phyloP scores from a whole-genome alignment of 2,113 vertebrate species.

The Proterorhinus semilunaris region DNA sequence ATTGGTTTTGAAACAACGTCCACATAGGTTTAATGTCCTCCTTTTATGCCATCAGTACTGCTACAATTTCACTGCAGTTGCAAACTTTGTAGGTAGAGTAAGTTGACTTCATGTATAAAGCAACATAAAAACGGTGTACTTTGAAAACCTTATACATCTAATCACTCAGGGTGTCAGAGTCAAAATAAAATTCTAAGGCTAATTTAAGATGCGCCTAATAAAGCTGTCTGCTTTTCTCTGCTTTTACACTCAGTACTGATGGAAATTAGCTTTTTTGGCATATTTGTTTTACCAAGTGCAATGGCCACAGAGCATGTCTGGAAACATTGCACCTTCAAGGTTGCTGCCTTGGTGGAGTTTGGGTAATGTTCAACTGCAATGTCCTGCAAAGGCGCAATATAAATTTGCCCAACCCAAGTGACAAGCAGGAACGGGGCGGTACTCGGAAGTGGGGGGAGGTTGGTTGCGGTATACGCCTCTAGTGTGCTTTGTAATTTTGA shows the following conservation, averaged over 20 bases:
- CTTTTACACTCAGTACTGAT: too few relatives aligned
- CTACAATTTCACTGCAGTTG: conserved; percentile 2
- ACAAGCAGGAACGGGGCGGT: conserved; percentile 46
- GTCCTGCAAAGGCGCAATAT: too few relatives aligned
- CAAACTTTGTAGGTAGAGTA: background rate
- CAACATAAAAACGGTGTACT: background rate
- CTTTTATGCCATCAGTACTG: background rate
- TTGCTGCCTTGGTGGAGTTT: too few relatives aligned
- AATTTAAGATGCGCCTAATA: too few relatives aligned
- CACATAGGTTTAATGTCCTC: background rate
- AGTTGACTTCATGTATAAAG: background rate
- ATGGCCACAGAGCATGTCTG: too few relatives aligned
- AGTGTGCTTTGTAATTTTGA: conserved; percentile 62
- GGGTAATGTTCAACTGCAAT: too few relatives aligned
- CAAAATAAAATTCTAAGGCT: too few relatives aligned
- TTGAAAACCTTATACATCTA: background rate
- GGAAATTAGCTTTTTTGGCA: too few relatives aligned
- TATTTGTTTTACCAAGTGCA: too few relatives aligned
- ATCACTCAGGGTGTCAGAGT: background rate
- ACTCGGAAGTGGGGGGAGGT: conserved; percentile 13
- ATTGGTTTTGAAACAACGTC: conserved; percentile 1
- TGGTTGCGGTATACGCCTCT: conserved; percentile 44
- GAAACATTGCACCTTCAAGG: too few relatives aligned
- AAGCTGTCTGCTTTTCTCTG: too few relatives aligned
- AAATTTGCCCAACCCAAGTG: conserved; percentile 46